Percentiles rank a stretch among this genome's conserved stretches.
Evolutionary conservation across 2,113 vertebrate genomes (phyloP).

Genomic region (Festucalex cinctus): DNA sequence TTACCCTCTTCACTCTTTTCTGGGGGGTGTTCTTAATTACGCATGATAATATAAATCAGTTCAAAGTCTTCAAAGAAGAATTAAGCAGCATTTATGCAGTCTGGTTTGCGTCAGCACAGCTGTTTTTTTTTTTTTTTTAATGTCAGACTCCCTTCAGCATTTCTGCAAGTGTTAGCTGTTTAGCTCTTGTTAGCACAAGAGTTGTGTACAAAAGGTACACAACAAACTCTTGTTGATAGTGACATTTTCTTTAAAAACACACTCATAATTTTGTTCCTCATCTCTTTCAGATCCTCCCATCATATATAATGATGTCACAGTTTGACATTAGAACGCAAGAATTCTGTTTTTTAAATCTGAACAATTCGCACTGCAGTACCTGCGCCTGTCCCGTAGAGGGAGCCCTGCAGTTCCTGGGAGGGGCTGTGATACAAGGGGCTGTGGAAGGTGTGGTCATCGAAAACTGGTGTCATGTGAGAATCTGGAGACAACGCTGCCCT

Average conservation of each 20-base stretch:
- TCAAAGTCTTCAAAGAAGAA: neutral
- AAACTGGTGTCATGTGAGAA: conserved; percentile 90
- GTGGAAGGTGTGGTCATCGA: conserved; percentile 81
- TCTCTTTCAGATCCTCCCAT: too few relatives aligned
- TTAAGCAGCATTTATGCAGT: too few relatives aligned
- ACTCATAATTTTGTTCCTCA: too few relatives aligned
- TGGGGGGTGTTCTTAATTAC: neutral
- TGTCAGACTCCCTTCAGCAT: too few relatives aligned
- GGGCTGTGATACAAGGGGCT: conserved; percentile 76
- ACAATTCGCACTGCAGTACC: neutral
- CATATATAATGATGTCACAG: too few relatives aligned
- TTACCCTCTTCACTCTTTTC: conserved; percentile 7
- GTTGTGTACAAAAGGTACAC: too few relatives aligned
- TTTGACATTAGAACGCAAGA: too few relatives aligned
- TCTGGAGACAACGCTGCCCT: conserved; percentile 84
- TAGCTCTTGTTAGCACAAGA: too few relatives aligned
- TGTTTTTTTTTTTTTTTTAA: neutral
- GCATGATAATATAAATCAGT: neutral
- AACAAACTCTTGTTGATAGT: too few relatives aligned
- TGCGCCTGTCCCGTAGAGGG: conserved; percentile 82
- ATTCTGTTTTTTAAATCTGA: too few relatives aligned
- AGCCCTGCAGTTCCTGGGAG: conserved; percentile 64
- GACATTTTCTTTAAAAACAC: too few relatives aligned
- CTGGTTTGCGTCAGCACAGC: neutral
- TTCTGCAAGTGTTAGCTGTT: too few relatives aligned